Evolutionary conservation across 2,113 vertebrate genomes (phyloP).

Genomic region (Anser brachyrhynchus): DNA sequence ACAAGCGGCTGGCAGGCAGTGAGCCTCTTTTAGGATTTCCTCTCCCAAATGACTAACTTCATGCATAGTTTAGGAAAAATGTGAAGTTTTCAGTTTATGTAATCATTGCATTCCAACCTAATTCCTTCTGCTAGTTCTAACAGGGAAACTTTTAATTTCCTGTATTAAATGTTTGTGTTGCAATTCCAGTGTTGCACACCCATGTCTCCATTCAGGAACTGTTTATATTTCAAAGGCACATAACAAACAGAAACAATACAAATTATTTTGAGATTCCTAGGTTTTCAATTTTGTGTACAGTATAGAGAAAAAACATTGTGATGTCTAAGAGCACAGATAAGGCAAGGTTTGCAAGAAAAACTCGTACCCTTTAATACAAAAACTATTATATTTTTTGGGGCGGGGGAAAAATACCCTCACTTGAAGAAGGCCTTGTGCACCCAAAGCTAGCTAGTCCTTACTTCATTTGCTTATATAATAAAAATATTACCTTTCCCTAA

Average conservation of each 20-base stretch:
- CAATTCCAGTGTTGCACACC: not conserved
- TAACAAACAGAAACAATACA: not conserved
- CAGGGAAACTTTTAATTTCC: not conserved
- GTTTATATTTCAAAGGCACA: not conserved
- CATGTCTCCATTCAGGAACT: not conserved
- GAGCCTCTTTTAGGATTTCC: not conserved
- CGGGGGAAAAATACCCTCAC: accelerated
- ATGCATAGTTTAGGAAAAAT: not conserved
- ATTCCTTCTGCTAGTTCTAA: not conserved
- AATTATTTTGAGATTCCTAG: not conserved
- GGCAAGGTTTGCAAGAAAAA: not conserved
- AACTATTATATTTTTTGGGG: not conserved
- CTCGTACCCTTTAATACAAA: not conserved
- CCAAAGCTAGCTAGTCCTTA: not conserved
- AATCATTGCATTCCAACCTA: not conserved
- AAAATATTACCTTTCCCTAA: not conserved
- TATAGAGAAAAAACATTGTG: not conserved
- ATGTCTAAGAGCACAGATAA: not conserved
- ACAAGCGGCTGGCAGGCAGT: not conserved
- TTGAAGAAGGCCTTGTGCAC: not conserved
- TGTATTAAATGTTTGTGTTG: not conserved
- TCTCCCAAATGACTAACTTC: not conserved
- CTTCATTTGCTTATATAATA: not conserved
- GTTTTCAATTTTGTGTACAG: not conserved
- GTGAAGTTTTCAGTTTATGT: not conserved